Conservation (phyloP, 1,140 invertebrate genomes). For the Popillia japonica region DNA sequence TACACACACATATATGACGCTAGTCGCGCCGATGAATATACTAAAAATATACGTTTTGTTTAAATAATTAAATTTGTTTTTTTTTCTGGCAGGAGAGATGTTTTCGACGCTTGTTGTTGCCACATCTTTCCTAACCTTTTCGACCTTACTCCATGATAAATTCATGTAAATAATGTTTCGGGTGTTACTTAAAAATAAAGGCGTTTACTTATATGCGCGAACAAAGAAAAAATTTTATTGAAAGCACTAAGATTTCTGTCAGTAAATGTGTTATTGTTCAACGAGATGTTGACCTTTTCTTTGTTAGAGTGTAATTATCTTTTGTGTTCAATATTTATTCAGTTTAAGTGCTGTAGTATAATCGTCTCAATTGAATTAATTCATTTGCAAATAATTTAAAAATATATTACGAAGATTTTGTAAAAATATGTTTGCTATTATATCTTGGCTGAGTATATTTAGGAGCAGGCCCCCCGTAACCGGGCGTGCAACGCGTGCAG, state of each 20-base stretch:
- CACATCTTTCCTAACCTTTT: not conserved
- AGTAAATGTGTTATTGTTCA: slow-evolving; percentile 7
- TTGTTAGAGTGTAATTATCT: not conserved
- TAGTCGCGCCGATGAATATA: not conserved
- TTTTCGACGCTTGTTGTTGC: not conserved
- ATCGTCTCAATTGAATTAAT: not conserved
- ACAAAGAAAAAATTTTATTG: slow-evolving; percentile 5
- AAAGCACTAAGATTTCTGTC: not conserved
- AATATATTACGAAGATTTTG: too few relatives aligned
- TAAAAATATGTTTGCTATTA: too few relatives aligned
- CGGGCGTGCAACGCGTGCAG: too few relatives aligned
- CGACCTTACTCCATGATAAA: not conserved
- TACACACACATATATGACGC: not conserved
- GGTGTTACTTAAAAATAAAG: not conserved
- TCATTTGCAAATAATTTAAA: too few relatives aligned
- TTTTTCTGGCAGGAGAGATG: not conserved
- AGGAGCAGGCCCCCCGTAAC: too few relatives aligned
- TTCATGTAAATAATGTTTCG: slow-evolving; percentile 1
- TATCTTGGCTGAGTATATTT: too few relatives aligned
- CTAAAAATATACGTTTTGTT: not conserved
- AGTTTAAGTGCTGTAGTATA: not conserved
- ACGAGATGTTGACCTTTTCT: not conserved
- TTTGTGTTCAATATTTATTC: not conserved
- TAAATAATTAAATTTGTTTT: slow-evolving; percentile 10
- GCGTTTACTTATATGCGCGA: not conserved